Percentiles rank a stretch among this genome's conserved stretches.
These are phyloP conservation scores for Pecten maximus DNA, from an alignment of 2,888 invertebrate species.

Conservation along the genomic window DNA sequence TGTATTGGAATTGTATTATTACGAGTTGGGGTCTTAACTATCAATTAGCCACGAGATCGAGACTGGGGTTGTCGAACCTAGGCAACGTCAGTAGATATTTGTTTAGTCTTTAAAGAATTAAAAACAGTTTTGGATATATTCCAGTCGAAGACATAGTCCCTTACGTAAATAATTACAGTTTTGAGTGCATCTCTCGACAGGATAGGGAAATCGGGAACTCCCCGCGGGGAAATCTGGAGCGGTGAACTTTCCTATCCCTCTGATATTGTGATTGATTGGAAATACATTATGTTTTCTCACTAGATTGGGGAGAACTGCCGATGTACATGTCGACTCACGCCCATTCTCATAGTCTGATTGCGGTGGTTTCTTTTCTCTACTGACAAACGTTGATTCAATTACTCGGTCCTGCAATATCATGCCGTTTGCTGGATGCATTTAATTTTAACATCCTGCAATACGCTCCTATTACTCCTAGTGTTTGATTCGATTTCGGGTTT, in stretches of 20 bases:
- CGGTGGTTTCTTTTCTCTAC: not conserved
- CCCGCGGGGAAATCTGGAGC: slow-evolving; percentile 15
- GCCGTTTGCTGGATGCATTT: not conserved
- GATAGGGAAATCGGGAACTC: not conserved
- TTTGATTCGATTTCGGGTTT: not conserved
- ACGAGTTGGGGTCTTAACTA: not conserved
- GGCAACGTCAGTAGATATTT: not conserved
- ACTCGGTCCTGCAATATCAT: not conserved
- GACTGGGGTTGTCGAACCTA: not conserved
- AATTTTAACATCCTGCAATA: not conserved
- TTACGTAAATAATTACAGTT: slow-evolving; percentile 28
- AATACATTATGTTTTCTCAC: not conserved
- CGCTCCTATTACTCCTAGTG: not conserved
- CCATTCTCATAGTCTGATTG: not conserved
- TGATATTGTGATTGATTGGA: slow-evolving; percentile 15
- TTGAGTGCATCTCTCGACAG: slow-evolving; percentile 5
- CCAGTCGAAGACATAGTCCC: not conserved
- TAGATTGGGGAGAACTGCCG: not conserved
- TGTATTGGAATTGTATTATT: not conserved
- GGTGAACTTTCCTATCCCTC: not conserved
- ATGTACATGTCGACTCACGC: not conserved
- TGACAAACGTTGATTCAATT: slow-evolving; percentile 19
- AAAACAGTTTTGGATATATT: slow-evolving; percentile 25
- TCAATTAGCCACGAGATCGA: not conserved
- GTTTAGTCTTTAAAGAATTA: slow-evolving; percentile 24